Conservation (phyloP, 1,140 invertebrate species). For the Lepidurus couesii region DNA sequence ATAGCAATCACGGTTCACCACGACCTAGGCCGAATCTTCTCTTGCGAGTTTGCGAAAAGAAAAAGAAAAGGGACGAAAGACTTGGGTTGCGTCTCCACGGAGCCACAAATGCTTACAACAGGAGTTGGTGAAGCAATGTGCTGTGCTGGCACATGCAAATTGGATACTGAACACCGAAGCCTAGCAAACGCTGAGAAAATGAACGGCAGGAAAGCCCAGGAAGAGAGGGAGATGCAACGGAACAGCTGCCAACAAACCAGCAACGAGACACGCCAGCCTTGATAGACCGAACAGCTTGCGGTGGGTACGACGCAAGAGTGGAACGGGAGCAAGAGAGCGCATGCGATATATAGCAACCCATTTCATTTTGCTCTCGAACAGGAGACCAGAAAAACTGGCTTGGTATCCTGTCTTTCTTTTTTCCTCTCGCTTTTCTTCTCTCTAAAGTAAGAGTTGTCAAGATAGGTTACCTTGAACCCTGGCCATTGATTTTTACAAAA, state of each 20-base stretch:
- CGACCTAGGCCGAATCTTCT: neutral
- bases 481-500: conserved; percentile 1
- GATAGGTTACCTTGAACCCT: conserved; percentile 15
- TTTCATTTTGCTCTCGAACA: neutral
- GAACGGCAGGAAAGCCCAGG: neutral
- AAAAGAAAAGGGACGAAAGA: neutral
- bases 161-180: conserved; percentile 18
- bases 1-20: neutral
- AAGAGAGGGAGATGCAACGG: neutral
- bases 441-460: neutral
- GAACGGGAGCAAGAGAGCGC: neutral
- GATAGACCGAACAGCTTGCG: conserved; percentile 7
- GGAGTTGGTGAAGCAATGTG: neutral
- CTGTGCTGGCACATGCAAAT: conserved; percentile 7
- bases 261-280: neutral
- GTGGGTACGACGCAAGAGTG: neutral
- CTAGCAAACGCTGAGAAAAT: conserved; percentile 5
- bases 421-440: neutral
- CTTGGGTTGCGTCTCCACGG: neutral
- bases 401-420: neutral
- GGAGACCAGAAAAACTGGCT: neutral
- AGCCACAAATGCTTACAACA: neutral
- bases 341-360: neutral
- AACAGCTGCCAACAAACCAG: neutral
- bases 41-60: neutral